A percentile compares a stretch with the other conserved stretches of the same genome.
Conservation (phyloP, 2,113 vertebrate genomes). For the Clarias macrocephalus region DNA sequence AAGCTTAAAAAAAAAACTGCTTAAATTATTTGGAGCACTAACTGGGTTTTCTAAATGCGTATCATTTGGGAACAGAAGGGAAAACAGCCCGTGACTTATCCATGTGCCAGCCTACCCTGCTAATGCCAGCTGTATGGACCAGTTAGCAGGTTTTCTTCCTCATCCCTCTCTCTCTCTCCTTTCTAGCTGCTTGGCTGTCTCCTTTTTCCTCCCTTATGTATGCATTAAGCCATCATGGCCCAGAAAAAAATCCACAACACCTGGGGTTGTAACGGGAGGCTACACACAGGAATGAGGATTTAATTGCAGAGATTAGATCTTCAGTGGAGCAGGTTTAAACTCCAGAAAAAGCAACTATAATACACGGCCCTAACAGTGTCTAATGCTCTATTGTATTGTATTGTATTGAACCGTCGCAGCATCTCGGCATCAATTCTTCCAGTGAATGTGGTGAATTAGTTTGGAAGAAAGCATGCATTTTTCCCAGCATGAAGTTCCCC, state of each 20-base stretch:
- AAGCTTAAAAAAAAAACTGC: not conserved
- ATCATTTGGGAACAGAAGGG: slow-evolving; percentile 44
- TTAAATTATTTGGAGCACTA: slow-evolving; percentile 29
- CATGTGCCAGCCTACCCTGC: slow-evolving; percentile 40
- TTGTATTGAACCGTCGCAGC: not conserved
- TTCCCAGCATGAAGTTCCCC: not conserved
- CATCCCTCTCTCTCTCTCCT: not conserved
- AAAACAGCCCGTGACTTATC: slow-evolving; percentile 37
- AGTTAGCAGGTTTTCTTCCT: slow-evolving; percentile 19
- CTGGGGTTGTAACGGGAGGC: slow-evolving; percentile 18
- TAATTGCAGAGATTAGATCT: slow-evolving; percentile 30
- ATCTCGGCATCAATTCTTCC: slow-evolving; percentile 2
- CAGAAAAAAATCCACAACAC: slow-evolving; percentile 21
- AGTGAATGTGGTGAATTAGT: not conserved
- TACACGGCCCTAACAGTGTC: not conserved
- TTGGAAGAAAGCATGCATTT: not conserved
- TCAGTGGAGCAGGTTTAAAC: not conserved
- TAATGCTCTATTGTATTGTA: slow-evolving; percentile 1
- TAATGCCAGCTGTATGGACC: slow-evolving; percentile 38
- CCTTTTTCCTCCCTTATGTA: not conserved
- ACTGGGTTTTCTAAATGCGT: slow-evolving; percentile 31
- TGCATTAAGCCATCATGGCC: slow-evolving; percentile 19
- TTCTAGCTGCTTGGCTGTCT: not conserved
- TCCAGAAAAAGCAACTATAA: not conserved
- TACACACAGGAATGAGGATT: slow-evolving; percentile 11